Base-by-base conservation (phyloP, 2,113 vertebrate genomes). In the Axis porcinus region DNA sequence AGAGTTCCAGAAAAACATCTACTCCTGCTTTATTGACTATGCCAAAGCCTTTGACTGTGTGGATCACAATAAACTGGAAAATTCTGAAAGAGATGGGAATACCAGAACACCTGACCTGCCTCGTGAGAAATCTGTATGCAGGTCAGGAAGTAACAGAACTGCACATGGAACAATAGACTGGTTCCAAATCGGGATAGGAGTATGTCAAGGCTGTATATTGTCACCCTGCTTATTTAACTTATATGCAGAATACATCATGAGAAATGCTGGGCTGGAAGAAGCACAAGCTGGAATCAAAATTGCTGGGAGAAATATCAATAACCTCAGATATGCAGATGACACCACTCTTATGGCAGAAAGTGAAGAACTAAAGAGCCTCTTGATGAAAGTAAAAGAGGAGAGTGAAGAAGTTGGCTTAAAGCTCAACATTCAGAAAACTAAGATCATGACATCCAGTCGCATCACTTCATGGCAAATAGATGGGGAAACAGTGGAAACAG, bases 221-320 rank as follows among this genome's bases (percentile, higher is more conserved):
- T 64, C 33, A 64, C 3, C 7, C 62, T 64, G 62, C 62, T n/a
- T 64, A 64, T 64, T 64, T 64, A 64, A 9, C 16, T 64, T 64
- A 0, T n/a, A 64, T 9, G 62, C 62, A 64, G 62, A 64, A 7
- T 64, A 64, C 62, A 64, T 64, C 62, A 19, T 19, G 62, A 64
- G 62, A 64, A 64, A 9, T 0, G 1, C 62, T 64, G 62, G 33
- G 4, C 62, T 64, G 33, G 33, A 64, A 7, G 33, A 64, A 64
- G 15, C 15, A 64, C 62, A 17, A 28, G 33, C 62, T 64, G 62
- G 62, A 64, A 64, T n/a, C 62, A 64, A 64, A 33, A 64, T n/a
- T 64, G 15, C 30, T 0, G 0, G 30, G 7, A 64, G 33, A 64
- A n/a, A 4, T 64, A 64, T n/a, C 33, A 19, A n/a, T n/a, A 64